Evolutionary conservation across 2,888 invertebrate species (phyloP), one percentile per base, ranked within the genome.

Genomic region (Parnassius smintheus): DNA sequence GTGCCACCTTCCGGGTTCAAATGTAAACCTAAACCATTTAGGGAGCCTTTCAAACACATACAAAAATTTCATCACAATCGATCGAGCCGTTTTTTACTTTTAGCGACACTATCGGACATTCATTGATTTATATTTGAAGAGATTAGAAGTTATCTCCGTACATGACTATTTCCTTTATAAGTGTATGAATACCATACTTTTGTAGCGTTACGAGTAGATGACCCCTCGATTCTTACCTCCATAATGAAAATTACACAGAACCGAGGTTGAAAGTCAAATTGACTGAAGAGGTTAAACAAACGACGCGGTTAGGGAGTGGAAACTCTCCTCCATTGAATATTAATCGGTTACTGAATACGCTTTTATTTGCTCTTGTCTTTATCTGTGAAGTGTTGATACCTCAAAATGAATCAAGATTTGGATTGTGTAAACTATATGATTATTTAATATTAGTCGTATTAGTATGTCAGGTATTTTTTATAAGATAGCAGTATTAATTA

Each of bases 291-390:
- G 54, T 57, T 48, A 58, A 57, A 62, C 49, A 58, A 58, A 54
- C 57, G 57, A 57, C 48, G 56, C 52, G 53, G 57, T 53, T 58
- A 53, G 53, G 54, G 58, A 62, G 54, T 49, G 54, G 58, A 54
- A 55, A 54, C 41, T 52, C 57, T 57, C 57, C 53, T 51, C 53
- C 53, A 53, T 62, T 42, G 62, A 57, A 62, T 58, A 54, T 62
- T 53, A 61, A 62, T 62, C 58, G 62, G 25, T 57, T 62, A 48
- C 42, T 58, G 52, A 56, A 62, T 53, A 52, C 52, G 56, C 57
- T 61, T 56, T 56, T 50, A 61, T 61, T 61, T 58, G 86, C 83
- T 83, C 83, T 86, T 80, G 81, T 79, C 74, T 77, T 59, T 56
- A 63, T 46, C 59, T 41, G 50, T 46, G 51, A 44, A 56, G 59